phyloP scores from a whole-genome alignment of 2,113 vertebrate genomes.

The Pristiophorus japonicus region DNA sequence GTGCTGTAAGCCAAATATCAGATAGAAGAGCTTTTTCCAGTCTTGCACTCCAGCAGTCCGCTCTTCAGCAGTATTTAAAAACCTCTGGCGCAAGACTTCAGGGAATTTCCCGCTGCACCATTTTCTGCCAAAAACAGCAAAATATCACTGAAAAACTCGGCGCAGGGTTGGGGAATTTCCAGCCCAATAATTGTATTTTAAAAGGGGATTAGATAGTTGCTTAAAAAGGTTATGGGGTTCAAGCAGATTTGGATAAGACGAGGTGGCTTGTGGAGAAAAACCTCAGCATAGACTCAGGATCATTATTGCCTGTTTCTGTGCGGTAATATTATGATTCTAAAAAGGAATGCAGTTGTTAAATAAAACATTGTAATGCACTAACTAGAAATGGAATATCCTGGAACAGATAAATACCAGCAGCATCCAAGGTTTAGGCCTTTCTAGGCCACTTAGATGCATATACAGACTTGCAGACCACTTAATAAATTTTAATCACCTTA shows the following conservation, averaged over 20 bases:
- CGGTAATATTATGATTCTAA: background rate
- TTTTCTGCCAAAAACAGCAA: too few relatives aligned
- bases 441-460: background rate
- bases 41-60: too few relatives aligned
- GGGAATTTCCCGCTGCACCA: too few relatives aligned
- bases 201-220: background rate
- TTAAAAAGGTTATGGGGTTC: background rate
- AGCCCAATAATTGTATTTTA: too few relatives aligned
- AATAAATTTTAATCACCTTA: background rate
- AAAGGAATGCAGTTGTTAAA: background rate
- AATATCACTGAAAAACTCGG: too few relatives aligned
- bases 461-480: background rate
- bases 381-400: too few relatives aligned
- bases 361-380: background rate
- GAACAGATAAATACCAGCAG: background rate
- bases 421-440: background rate
- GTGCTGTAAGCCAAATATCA: too few relatives aligned
- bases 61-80: too few relatives aligned
- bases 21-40: too few relatives aligned
- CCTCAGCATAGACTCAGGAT: background rate
- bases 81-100: too few relatives aligned
- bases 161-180: too few relatives aligned
- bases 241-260: background rate
- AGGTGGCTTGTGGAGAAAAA: background rate
- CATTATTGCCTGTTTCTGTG: background rate